Conservation (phyloP, 2,888 invertebrate species). For the Tuta absoluta region DNA sequence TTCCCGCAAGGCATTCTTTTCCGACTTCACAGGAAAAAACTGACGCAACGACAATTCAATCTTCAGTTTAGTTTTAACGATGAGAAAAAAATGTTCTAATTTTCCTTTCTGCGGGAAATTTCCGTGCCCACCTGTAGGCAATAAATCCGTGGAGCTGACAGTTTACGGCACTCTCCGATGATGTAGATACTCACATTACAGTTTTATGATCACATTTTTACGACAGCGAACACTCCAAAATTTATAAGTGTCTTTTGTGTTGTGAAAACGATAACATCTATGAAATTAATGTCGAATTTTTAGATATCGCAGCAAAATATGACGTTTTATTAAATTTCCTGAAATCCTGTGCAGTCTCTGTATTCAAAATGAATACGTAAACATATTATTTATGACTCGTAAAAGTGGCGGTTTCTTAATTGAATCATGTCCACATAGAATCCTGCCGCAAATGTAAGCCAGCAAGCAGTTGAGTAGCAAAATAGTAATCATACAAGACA, state of each 20-base stretch:
- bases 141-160: constrained; percentile 30
- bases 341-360: neutral
- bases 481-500: constrained; percentile 15
- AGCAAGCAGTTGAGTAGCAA: neutral
- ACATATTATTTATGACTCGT: neutral
- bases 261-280: constrained; percentile 14
- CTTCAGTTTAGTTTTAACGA: neutral
- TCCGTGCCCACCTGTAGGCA: constrained; percentile 25
- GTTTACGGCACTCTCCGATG: constrained; percentile 31
- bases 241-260: constrained; percentile 23
- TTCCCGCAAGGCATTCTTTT: constrained; percentile 40
- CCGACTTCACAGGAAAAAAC: constrained; percentile 35
- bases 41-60: constrained; percentile 38
- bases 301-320: neutral
- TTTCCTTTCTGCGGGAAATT: constrained; percentile 6
- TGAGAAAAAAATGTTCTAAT: neutral
- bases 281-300: neutral
- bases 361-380: neutral
- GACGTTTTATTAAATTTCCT: constrained; percentile 6
- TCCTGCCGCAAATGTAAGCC: neutral
- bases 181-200: constrained; percentile 32
- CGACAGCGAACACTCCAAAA: constrained; percentile 24
- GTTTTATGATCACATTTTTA: constrained; percentile 30
- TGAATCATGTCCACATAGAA: neutral
- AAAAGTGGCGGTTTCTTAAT: neutral